Percentiles rank a stretch among this genome's conserved stretches.
Evolutionary conservation across 1,140 invertebrate species (phyloP).

Genomic region (Wasmannia auropunctata): DNA sequence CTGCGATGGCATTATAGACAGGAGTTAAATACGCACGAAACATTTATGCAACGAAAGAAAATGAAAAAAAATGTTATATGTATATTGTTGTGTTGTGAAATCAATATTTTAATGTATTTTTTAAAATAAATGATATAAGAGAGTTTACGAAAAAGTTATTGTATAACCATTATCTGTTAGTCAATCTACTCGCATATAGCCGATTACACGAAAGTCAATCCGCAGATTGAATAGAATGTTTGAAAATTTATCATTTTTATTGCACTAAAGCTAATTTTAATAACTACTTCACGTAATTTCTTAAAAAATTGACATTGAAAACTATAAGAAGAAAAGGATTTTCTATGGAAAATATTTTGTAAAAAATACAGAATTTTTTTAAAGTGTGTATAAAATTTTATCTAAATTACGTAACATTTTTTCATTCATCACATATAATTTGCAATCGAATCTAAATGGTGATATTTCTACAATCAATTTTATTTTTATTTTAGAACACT

Average conservation of each 20-base stretch:
- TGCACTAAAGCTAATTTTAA: not conserved
- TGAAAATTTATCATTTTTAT: not conserved
- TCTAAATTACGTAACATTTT: slow-evolving; percentile 47
- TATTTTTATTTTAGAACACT: slow-evolving; percentile 84
- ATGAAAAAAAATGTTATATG: not conserved
- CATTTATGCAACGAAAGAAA: not conserved
- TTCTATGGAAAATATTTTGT: not conserved
- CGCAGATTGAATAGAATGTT: not conserved
- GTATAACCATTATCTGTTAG: not conserved
- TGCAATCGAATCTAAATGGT: slow-evolving; percentile 7
- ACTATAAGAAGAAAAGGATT: not conserved
- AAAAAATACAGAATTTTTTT: not conserved
- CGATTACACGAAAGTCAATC: not conserved
- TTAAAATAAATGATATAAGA: not conserved
- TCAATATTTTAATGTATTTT: not conserved
- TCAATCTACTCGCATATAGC: not conserved
- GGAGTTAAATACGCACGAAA: not conserved
- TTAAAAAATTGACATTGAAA: not conserved
- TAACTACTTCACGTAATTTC: not conserved
- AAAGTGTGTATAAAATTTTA: not conserved
- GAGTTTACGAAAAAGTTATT: not conserved
- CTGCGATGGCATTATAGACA: not conserved
- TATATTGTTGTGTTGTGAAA: not conserved
- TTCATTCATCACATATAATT: not conserved
- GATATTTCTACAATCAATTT: slow-evolving; percentile 25